These are phyloP conservation scores for Parnassius orleans DNA, from an alignment of 2,888 invertebrate species.

Conservation along the genomic window DNA sequence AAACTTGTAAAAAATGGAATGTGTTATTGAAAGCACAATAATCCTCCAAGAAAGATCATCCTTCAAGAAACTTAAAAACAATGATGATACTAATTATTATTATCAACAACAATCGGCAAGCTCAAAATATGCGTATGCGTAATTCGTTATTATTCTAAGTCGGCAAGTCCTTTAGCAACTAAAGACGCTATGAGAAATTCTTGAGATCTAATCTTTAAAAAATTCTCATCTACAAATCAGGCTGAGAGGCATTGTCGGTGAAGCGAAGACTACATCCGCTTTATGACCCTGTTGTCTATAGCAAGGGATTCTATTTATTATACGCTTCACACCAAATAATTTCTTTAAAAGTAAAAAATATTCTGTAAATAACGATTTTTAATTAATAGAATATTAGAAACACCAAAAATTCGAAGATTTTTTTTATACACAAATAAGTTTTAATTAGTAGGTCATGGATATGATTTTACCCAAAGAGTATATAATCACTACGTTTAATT, in stretches of 20 bases:
- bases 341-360: too few relatives aligned
- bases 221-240: constrained; percentile 31
- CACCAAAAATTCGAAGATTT: too few relatives aligned
- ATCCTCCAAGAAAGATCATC: too few relatives aligned
- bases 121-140: too few relatives aligned
- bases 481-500: constrained; percentile 5
- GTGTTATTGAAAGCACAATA: constrained; percentile 39
- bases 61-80: too few relatives aligned
- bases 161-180: constrained; percentile 2
- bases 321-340: too few relatives aligned
- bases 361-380: too few relatives aligned
- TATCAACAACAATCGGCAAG: too few relatives aligned
- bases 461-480: background rate
- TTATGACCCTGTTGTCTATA: constrained; percentile 31
- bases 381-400: too few relatives aligned
- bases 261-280: constrained; percentile 46
- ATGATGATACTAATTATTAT: too few relatives aligned
- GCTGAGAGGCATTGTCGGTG: constrained; percentile 32
- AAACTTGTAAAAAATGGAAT: constrained; percentile 37
- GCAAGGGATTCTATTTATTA: constrained; percentile 11
- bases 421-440: too few relatives aligned
- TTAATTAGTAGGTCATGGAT: constrained; percentile 15
- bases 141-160: too few relatives aligned
- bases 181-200: constrained; percentile 9
- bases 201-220: constrained; percentile 12